Evolutionary conservation across 1,140 invertebrate species (phyloP).

Genomic region (Dinoponera quadriceps): DNA sequence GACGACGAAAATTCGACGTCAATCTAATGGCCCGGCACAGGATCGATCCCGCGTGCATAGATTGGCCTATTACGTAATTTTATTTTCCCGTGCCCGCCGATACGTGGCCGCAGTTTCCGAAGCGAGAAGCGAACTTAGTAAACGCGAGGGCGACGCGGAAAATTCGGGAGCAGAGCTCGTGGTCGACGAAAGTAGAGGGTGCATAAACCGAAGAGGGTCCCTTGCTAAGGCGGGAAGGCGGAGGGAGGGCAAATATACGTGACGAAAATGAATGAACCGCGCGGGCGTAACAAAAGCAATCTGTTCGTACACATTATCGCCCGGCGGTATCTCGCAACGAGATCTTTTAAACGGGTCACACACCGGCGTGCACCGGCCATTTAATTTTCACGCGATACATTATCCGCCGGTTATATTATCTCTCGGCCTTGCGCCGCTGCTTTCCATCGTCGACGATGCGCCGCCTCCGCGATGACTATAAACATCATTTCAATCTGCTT

Average conservation of each 20-base stretch:
- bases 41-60: background rate
- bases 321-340: constrained; percentile 54
- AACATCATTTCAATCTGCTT: constrained; percentile 47
- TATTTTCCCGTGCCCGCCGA: background rate
- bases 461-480: constrained; percentile 25
- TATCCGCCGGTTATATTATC: constrained; percentile 47
- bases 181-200: background rate
- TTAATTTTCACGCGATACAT: constrained; percentile 57
- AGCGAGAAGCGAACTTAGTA: constrained; percentile 35
- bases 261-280: constrained; percentile 35
- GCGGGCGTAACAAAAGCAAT: constrained; percentile 54
- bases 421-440: constrained; percentile 23
- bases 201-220: constrained; percentile 39
- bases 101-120: background rate
- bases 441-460: constrained; percentile 19
- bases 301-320: constrained; percentile 61
- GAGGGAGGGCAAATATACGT: background rate
- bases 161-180: too few relatives aligned
- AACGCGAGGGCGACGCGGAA: constrained; percentile 4
- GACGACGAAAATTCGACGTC: too few relatives aligned
- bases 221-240: background rate
- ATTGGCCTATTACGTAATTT: constrained; percentile 21
- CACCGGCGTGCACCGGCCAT: constrained; percentile 25
- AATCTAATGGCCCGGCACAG: too few relatives aligned
- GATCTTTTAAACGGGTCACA: constrained; percentile 58